These are phyloP conservation scores for Cetoscarus ocellatus DNA, from an alignment of 2,797 vertebrate genomes.

Conservation along the genomic window DNA sequence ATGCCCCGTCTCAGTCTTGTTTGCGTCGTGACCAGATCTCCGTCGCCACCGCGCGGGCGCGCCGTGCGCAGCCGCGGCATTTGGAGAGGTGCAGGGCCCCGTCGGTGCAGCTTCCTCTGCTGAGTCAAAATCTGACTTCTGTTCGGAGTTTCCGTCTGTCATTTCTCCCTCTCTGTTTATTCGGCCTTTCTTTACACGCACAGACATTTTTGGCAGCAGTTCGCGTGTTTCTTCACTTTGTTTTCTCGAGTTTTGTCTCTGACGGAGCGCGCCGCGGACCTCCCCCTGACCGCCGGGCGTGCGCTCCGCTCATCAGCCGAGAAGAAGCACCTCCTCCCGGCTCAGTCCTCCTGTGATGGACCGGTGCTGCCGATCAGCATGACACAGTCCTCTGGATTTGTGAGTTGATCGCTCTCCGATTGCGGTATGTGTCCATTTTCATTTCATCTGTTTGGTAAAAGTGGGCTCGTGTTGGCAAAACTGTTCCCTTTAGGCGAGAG, in stretches of 20 bases:
- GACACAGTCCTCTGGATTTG: conserved; percentile 46
- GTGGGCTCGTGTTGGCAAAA: not conserved
- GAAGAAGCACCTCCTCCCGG: conserved; percentile 62
- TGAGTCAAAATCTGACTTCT: conserved; percentile 18
- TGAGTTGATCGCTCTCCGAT: conserved; percentile 38
- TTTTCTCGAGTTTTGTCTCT: not conserved
- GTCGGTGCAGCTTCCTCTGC: not conserved
- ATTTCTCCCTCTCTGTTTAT: not conserved
- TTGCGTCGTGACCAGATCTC: too few relatives aligned
- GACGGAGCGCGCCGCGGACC: not conserved
- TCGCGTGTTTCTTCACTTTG: not conserved
- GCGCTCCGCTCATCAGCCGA: not conserved
- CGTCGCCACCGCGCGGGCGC: conserved; percentile 45
- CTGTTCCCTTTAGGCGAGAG: conserved; percentile 19
- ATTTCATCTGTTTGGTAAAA: not conserved
- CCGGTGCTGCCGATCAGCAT: conserved; percentile 36
- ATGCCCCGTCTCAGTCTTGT: too few relatives aligned
- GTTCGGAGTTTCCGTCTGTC: not conserved
- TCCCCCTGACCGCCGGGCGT: conserved; percentile 9
- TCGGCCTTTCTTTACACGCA: fast-evolving
- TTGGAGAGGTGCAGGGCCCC: not conserved
- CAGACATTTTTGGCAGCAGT: not conserved
- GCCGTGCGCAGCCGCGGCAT: not conserved
- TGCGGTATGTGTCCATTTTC: conserved; percentile 59
- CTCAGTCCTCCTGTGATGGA: conserved; percentile 5